phyloP scores from a whole-genome alignment of 2,113 vertebrate species.

The Lota lota region DNA sequence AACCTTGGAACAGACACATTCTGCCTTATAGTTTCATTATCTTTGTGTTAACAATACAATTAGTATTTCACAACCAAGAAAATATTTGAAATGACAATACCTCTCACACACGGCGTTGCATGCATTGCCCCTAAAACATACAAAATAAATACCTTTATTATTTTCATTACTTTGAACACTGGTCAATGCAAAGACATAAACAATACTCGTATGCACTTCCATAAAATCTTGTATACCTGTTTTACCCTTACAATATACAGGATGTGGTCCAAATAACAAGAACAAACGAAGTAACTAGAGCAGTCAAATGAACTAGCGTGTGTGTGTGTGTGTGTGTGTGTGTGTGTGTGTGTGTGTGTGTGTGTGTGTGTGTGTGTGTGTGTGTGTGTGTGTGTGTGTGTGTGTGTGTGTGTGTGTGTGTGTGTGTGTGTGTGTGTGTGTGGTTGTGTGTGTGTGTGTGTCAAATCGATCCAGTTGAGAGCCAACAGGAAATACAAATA shows the following conservation, averaged over 20 bases:
- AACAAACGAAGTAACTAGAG: not conserved
- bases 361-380: too few species aligned
- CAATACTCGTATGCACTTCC: slow-evolving; percentile 36
- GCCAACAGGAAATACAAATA: too few species aligned
- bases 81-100: slow-evolving; percentile 19
- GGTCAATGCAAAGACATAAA: slow-evolving; percentile 46
- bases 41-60: slow-evolving; percentile 69
- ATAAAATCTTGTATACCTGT: slow-evolving; percentile 23
- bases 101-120: slow-evolving; percentile 59
- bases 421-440: too few species aligned
- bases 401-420: too few species aligned
- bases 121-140: slow-evolving; percentile 71
- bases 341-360: too few species aligned
- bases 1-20: slow-evolving; percentile 62
- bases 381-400: not conserved
- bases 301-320: not conserved
- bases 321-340: not conserved
- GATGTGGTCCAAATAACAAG: slow-evolving; percentile 24
- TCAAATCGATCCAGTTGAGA: too few species aligned
- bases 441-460: too few species aligned
- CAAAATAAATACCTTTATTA: slow-evolving; percentile 21
- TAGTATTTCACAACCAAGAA: slow-evolving; percentile 65
- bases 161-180: slow-evolving; percentile 26
- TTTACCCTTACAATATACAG: slow-evolving; percentile 38
- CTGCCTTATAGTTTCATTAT: slow-evolving; percentile 69